A percentile compares a stretch with the other conserved stretches of the same genome.
Conservation (phyloP, 2,888 invertebrate species). For the Metacarcinus magister region DNA sequence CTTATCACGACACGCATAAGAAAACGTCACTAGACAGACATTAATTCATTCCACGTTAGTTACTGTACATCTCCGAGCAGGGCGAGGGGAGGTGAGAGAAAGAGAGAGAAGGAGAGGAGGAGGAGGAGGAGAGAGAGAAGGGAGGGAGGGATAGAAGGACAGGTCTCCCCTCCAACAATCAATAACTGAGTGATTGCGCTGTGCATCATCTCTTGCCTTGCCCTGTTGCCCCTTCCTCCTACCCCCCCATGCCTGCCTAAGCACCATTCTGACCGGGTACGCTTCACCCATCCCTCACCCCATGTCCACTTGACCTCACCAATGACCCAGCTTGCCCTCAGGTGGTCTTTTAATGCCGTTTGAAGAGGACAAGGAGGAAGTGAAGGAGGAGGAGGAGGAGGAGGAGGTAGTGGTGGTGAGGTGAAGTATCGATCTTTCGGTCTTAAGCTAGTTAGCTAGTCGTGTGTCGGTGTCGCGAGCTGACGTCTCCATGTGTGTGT, state of each 20-base stretch:
- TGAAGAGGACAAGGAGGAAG: background rate
- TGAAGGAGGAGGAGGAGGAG: background rate
- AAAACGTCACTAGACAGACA: background rate
- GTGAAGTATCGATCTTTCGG: constrained; percentile 3
- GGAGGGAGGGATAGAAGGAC: background rate
- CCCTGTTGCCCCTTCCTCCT: background rate
- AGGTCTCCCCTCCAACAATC: background rate
- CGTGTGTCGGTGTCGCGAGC: background rate
- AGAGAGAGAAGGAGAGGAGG: background rate
- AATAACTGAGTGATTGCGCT: constrained; percentile 42
- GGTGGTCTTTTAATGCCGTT: constrained; percentile 40
- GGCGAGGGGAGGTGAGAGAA: background rate
- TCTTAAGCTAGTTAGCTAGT: constrained; percentile 36
- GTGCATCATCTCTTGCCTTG: background rate
- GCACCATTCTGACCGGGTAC: background rate
- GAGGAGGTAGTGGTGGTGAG: constrained; percentile 4
- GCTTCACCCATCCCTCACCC: background rate
- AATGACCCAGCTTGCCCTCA: background rate
- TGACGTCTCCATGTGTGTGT: background rate
- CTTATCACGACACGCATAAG: background rate
- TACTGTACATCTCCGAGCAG: background rate
- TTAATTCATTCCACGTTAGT: background rate
- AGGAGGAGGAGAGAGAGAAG: background rate
- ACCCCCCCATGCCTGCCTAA: background rate
- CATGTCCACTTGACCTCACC: constrained; percentile 14